Percentiles rank a stretch among this genome's conserved stretches.
Conservation (phyloP, 1,140 invertebrate genomes). For the Latrodectus geometricus region DNA sequence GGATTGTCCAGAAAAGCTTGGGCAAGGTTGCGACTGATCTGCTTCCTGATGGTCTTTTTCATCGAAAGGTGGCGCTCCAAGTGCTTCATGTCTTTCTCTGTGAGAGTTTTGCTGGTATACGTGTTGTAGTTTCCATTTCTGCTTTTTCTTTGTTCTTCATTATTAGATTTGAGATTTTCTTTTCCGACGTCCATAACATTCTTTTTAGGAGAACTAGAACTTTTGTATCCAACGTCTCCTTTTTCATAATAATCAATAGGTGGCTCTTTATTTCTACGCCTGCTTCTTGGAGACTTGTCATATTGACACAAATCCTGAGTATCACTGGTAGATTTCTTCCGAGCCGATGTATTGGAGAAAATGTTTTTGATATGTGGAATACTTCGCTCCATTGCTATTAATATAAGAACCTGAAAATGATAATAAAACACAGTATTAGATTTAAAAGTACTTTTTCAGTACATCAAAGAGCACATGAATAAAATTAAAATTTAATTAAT, state of each 20-base stretch:
- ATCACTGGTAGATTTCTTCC: constrained; percentile 32
- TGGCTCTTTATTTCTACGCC: constrained; percentile 19
- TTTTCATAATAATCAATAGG: constrained; percentile 18
- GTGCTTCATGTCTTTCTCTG: constrained; percentile 80
- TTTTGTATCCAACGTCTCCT: constrained; percentile 5
- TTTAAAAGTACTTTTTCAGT: neutral
- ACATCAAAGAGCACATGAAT: too few relatives aligned
- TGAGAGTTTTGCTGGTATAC: constrained; percentile 75
- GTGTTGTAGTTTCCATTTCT: constrained; percentile 52
- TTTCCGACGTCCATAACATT: constrained; percentile 11
- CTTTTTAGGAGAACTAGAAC: constrained; percentile 25
- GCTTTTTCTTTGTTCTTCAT: constrained; percentile 5
- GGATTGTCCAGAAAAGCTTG: constrained; percentile 82
- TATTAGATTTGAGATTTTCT: constrained; percentile 24
- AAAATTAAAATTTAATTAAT: too few relatives aligned
- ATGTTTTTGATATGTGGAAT: constrained; percentile 79
- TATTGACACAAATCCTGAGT: constrained; percentile 53
- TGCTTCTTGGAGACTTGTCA: constrained; percentile 49
- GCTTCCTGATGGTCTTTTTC: constrained; percentile 88
- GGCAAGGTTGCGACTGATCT: constrained; percentile 83
- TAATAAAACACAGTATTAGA: neutral
- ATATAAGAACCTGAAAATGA: constrained; percentile 9
- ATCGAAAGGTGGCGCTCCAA: constrained; percentile 84
- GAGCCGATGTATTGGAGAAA: constrained; percentile 67
- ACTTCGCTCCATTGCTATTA: constrained; percentile 73